Percentiles rank a stretch among this genome's conserved stretches.
phyloP scores from a whole-genome alignment of 2,888 invertebrate species.

The Caenorhabditis sinica region DNA sequence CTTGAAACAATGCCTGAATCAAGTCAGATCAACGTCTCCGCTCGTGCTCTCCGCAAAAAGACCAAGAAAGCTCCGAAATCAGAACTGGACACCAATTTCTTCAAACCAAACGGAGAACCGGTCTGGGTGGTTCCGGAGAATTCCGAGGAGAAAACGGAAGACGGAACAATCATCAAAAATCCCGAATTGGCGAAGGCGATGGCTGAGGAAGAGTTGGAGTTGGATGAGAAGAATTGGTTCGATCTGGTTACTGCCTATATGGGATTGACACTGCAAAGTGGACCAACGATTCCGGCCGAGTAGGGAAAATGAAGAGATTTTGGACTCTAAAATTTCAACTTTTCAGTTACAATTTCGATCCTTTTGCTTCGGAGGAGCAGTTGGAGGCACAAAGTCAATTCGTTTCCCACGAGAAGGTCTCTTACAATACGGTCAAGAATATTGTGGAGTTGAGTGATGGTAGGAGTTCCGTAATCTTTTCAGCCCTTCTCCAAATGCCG shows the following conservation, averaged over 20 bases:
- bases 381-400: neutral
- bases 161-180: constrained; percentile 7
- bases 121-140: constrained; percentile 28
- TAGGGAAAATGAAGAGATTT: too few species aligned
- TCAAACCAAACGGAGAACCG: constrained; percentile 47
- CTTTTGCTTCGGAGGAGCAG: neutral
- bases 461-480: too few species aligned
- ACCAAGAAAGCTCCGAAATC: constrained; percentile 3
- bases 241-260: neutral
- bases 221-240: constrained; percentile 39
- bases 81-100: neutral
- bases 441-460: constrained; percentile 21
- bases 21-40: constrained; percentile 28
- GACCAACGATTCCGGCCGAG: neutral
- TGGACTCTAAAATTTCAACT: neutral
- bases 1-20: constrained; percentile 55
- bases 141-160: constrained; percentile 4
- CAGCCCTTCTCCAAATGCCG: neutral
- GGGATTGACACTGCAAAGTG: neutral
- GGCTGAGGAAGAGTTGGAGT: constrained; percentile 14
- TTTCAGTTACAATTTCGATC: constrained; percentile 33
- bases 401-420: neutral
- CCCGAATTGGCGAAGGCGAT: constrained; percentile 24
- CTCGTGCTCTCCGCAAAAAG: constrained; percentile 1
- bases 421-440: neutral